These are phyloP conservation scores for Pseudanteris insignis DNA, from an alignment of 2,888 invertebrate genomes.

Conservation along the genomic window DNA sequence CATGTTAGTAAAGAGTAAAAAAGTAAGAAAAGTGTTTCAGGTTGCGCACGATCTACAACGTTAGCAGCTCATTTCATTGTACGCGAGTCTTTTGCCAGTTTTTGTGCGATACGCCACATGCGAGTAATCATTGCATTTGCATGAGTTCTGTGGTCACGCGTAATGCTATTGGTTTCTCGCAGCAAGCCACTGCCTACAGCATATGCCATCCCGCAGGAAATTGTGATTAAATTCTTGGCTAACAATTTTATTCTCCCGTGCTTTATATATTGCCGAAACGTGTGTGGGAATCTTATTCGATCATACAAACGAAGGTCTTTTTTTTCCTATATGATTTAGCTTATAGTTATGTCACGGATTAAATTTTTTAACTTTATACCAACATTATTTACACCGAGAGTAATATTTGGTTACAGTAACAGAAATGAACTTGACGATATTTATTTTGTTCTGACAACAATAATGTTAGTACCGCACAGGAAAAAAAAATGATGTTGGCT, in stretches of 20 bases:
- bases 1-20: conserved; percentile 19
- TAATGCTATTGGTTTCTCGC: conserved; percentile 28
- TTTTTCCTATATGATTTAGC: not conserved
- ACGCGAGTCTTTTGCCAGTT: conserved; percentile 16
- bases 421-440: too few relatives aligned
- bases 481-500: too few relatives aligned
- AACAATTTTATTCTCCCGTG: conserved; percentile 4
- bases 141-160: conserved; percentile 32
- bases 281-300: not conserved
- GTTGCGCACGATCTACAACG: conserved; percentile 39
- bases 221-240: conserved; percentile 19
- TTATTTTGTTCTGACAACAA: too few relatives aligned
- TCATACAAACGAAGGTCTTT: too few relatives aligned
- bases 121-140: conserved; percentile 38
- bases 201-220: conserved; percentile 36
- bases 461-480: too few relatives aligned
- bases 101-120: conserved; percentile 27
- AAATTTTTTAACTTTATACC: not conserved
- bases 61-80: conserved; percentile 35
- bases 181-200: conserved; percentile 21
- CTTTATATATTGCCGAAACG: not conserved
- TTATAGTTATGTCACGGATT: too few relatives aligned
- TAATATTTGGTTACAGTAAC: too few relatives aligned
- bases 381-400: too few relatives aligned
- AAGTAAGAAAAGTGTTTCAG: conserved; percentile 37